A percentile compares a stretch with the other conserved stretches of the same genome.
Conservation (phyloP, 1,140 invertebrate genomes). For the Pseudoatta argentina region DNA sequence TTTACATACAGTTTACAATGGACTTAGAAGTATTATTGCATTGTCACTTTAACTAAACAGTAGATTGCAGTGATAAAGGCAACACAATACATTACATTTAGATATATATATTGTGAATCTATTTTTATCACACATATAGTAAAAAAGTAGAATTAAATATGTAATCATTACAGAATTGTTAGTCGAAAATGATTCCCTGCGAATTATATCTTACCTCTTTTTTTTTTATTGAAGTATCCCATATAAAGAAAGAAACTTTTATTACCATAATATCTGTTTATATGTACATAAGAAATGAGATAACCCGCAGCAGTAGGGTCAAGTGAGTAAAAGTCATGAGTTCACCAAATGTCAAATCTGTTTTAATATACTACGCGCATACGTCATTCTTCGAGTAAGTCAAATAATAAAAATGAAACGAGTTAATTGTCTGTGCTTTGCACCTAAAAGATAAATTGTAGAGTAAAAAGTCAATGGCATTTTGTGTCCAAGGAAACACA, state of each 20-base stretch:
- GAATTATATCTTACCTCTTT: not conserved
- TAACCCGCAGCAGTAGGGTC: slow-evolving; percentile 71
- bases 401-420: slow-evolving; percentile 64
- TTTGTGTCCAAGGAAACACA: slow-evolving; percentile 16
- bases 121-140: slow-evolving; percentile 56
- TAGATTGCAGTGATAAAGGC: slow-evolving; percentile 22
- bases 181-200: not conserved
- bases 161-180: slow-evolving; percentile 24
- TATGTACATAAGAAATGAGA: slow-evolving; percentile 78
- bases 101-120: slow-evolving; percentile 56
- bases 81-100: slow-evolving; percentile 41
- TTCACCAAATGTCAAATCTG: slow-evolving; percentile 77
- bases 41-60: slow-evolving; percentile 11
- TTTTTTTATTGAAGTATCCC: slow-evolving; percentile 63
- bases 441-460: slow-evolving; percentile 45
- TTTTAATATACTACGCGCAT: slow-evolving; percentile 70
- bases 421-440: slow-evolving; percentile 63
- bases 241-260: slow-evolving; percentile 64
- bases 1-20: slow-evolving; percentile 16
- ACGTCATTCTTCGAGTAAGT: slow-evolving; percentile 65
- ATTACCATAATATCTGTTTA: slow-evolving; percentile 80
- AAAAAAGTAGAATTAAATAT: slow-evolving; percentile 36
- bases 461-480: slow-evolving; percentile 46
- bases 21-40: slow-evolving; percentile 10
- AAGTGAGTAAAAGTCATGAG: slow-evolving; percentile 77